Base-by-base conservation (phyloP, 2,113 vertebrate genomes). In the Callithrix jacchus region DNA sequence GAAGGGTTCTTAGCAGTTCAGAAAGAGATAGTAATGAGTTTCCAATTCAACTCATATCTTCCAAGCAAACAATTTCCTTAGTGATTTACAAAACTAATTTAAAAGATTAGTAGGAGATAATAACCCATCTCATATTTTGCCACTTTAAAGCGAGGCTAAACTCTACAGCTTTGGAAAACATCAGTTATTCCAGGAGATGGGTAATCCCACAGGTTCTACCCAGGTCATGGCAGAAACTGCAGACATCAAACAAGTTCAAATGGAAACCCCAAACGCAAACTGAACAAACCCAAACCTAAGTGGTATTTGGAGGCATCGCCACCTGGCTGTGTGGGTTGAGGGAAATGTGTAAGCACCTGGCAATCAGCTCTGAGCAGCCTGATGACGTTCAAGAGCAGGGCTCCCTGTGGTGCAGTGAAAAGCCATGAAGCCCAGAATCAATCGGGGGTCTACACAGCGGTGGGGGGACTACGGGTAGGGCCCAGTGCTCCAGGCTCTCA, bases 1-100 rank as follows among this genome's bases (percentile, higher is more conserved):
- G 98, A 95, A 96, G 95, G 45, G 81, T 56, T 97, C 85, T 93
- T 58, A 90, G 88, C 91, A 95, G 92, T 2, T 97, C 89, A 32
- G 70, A 96, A 97, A 95, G 45, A 87, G 37, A 11, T 14, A 81
- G 89, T 40, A 88, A 87, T 79, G 8, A 21, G 82, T 86, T 89
- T 91, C 49, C 92, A 80, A 71, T 77, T 90, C 16, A 71, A 40
- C 40, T 91, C 89, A 35, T 5, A 54, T 14, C 89, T 37, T 84
- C 77, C 76, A 71, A 95, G 83, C 66, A 95, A 87, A 98, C 82
- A 27, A 45, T 40, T 47, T 42, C 88, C 93, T 64, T 85, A 89
- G 71, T 82, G 76, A 95, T 92, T 96, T 96, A 93, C 10, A 23
- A 45, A 58, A 58, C 21, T 45, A 90, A 73, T 40, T 35, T 27